These are phyloP conservation scores for Perizoma affinitatum DNA, from an alignment of 2,888 invertebrate genomes.

Conservation along the genomic window DNA sequence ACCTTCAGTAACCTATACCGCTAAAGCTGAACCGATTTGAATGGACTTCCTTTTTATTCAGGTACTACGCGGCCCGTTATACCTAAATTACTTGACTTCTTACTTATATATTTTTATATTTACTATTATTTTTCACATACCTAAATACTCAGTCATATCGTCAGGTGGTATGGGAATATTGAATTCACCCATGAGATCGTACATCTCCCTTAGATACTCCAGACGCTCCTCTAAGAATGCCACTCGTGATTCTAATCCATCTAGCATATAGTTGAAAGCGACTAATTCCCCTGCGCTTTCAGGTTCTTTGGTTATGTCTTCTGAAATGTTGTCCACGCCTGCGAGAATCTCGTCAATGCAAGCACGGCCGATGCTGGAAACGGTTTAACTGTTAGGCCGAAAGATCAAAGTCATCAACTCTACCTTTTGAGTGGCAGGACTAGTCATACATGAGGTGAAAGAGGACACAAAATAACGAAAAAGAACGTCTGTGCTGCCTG, in stretches of 20 bases:
- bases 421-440: too few relatives aligned
- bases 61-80: too few relatives aligned
- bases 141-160: conserved; percentile 86
- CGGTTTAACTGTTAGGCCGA: background rate
- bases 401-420: too few relatives aligned
- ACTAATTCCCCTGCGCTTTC: conserved; percentile 89
- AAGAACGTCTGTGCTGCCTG: too few relatives aligned
- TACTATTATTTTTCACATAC: conserved; percentile 42
- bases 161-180: conserved; percentile 88
- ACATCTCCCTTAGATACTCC: conserved; percentile 92
- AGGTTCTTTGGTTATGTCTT: conserved; percentile 87
- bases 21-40: too few relatives aligned
- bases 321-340: conserved; percentile 86
- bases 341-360: conserved; percentile 84
- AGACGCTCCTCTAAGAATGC: conserved; percentile 88
- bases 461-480: too few relatives aligned
- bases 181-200: conserved; percentile 93
- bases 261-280: conserved; percentile 87
- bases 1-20: too few relatives aligned
- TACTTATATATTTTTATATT: background rate
- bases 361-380: conserved; percentile 85
- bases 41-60: too few relatives aligned
- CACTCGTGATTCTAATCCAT: conserved; percentile 86
- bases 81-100: too few relatives aligned
- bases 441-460: too few relatives aligned